Evolutionary conservation across 2,113 vertebrate genomes (phyloP).

Genomic region (Mugil cephalus): DNA sequence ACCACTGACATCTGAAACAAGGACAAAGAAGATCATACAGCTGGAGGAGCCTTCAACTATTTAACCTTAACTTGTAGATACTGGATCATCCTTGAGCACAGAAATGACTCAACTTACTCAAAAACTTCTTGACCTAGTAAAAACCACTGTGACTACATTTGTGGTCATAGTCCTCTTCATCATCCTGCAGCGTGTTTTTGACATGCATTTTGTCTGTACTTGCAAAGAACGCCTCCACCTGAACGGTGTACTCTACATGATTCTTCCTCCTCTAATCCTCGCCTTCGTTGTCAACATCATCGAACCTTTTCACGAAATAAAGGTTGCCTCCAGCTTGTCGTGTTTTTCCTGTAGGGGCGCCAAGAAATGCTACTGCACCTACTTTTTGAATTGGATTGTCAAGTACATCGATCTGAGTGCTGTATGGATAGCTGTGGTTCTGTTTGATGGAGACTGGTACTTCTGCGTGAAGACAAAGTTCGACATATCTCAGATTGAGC

Average conservation of each 20-base stretch:
- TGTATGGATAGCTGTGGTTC: background rate
- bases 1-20: too few relatives aligned
- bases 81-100: too few relatives aligned
- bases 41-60: too few relatives aligned
- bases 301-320: background rate
- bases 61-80: too few relatives aligned
- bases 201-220: conserved; percentile 43
- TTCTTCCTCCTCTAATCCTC: background rate
- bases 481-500: background rate
- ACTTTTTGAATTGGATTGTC: rapidly evolving
- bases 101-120: rapidly evolving
- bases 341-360: rapidly evolving
- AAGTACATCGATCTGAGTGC: rapidly evolving
- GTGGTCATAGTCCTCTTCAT: conserved; percentile 26
- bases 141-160: rapidly evolving
- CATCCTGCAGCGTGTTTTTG: conserved; percentile 44
- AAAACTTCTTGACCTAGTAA: background rate
- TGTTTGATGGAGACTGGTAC: conserved; percentile 24
- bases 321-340: too few relatives aligned
- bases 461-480: conserved; percentile 25
- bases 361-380: rapidly evolving
- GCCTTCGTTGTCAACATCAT: background rate
- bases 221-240: rapidly evolving
- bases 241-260: background rate
- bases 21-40: too few relatives aligned